Percentiles rank a stretch among this genome's conserved stretches.
Conservation (phyloP, 1,140 invertebrate genomes). For the Zaprionus nigranus region DNA sequence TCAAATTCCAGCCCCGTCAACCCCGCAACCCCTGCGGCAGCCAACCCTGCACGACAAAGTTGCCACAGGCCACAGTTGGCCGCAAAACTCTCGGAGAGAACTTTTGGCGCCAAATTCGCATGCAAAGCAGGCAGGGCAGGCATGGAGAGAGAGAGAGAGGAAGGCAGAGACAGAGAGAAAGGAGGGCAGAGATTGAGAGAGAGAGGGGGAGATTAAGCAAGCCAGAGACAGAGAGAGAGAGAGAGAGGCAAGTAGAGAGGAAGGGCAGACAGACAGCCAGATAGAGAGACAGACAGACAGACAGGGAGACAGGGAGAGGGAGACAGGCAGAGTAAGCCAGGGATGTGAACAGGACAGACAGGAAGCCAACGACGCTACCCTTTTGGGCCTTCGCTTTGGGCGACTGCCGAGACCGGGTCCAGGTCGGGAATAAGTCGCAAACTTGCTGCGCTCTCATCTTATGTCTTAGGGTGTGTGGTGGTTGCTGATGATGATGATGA, state of each 20-base stretch:
- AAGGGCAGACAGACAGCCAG: slow-evolving; percentile 15
- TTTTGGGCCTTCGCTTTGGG: slow-evolving; percentile 54
- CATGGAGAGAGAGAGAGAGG: not conserved
- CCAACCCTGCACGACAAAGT: slow-evolving; percentile 33
- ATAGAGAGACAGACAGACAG: no score
- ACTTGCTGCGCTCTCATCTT: slow-evolving; percentile 72
- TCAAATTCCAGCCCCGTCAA: slow-evolving; percentile 57
- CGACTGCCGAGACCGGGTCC: slow-evolving; percentile 30
- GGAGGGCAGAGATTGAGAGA: not conserved
- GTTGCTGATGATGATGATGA: slow-evolving; percentile 27
- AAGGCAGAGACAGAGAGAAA: not conserved
- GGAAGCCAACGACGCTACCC: slow-evolving; percentile 18
- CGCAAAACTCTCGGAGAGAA: slow-evolving; percentile 26
- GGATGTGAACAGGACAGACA: not conserved
- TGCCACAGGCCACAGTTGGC: slow-evolving; percentile 36
- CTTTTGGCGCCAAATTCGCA: slow-evolving; percentile 80
- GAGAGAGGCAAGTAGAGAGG: not conserved
- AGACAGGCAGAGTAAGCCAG: not conserved
- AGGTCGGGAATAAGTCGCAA: slow-evolving; percentile 79
- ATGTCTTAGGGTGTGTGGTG: slow-evolving; percentile 68
- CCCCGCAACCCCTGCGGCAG: not conserved
- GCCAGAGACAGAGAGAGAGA: not conserved
- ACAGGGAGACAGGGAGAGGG: no score
- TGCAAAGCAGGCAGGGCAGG: slow-evolving; percentile 64
- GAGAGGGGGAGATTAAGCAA: no score